Evolutionary conservation across 2,113 vertebrate species (phyloP), one percentile per base, ranked within the genome.

Genomic region (Neolamprologus devosi): DNA sequence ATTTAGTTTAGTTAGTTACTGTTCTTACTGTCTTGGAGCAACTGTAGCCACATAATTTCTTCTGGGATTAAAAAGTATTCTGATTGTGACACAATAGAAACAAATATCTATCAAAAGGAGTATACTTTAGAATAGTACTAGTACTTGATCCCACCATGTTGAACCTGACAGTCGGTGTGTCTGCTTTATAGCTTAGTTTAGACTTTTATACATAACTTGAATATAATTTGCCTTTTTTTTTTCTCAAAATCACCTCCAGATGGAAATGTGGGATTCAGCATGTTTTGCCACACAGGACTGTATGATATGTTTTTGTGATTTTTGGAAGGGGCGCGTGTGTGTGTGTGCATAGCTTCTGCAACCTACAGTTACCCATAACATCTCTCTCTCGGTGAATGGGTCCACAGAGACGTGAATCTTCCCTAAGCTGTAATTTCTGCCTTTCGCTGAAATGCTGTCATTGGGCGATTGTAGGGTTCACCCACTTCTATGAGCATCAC

Each of bases 31-130:
- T 63, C 30, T 63, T 63, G 30, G 58, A 63, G 60, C 10, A 65
- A 1, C 17, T 65, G 60, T 37, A 65, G 30, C 33, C 33, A 12
- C 10, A 65, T 65, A n/a, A 65, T 37, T 65, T 65, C 30, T 65
- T 65, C 60, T 65, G 30, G 60, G 17, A 65, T 65, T 65, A 65
- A 37, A 65, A 65, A 8, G 17, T 35, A 35, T 65, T 65, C 30
- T 35, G 60, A n/a, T 65, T 65, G 17, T 37, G 30, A 37, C 30
- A 35, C 30, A 63, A 35, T 35, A 11, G 55, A 89, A 93, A 94
- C 91, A 95, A 95, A 94, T 94, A 95, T 91, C 49, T 65, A 65
- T n/a, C 87, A 84, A 92, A 87, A 90, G 70, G 85, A 90, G 60
- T 85, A 81, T 83, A 63, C 17, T 68, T 13, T 21, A 89, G 42